Conservation (phyloP, 1,140 invertebrate genomes). For the Drosophila subpulchrella region DNA sequence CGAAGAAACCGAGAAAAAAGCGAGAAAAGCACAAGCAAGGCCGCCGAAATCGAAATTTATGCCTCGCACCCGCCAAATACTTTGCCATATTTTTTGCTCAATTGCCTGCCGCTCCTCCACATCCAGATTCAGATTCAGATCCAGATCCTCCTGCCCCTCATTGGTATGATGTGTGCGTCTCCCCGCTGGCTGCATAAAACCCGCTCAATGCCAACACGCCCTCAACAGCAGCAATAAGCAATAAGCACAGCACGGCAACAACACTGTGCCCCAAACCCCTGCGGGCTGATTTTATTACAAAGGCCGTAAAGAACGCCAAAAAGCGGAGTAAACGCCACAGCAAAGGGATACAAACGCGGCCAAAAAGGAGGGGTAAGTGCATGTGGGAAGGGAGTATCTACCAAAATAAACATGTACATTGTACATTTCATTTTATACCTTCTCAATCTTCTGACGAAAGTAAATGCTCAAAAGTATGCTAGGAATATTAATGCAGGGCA, state of each 20-base stretch:
- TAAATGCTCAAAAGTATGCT: slow-evolving; percentile 8
- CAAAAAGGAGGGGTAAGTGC: slow-evolving; percentile 56
- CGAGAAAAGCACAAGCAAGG: slow-evolving; percentile 12
- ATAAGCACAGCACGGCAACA: slow-evolving; percentile 19
- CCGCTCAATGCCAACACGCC: slow-evolving; percentile 77
- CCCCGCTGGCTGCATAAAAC: slow-evolving; percentile 79
- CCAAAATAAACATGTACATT: slow-evolving; percentile 31
- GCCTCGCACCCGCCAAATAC: slow-evolving; percentile 65
- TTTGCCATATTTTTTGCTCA: slow-evolving; percentile 79
- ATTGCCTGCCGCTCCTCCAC: slow-evolving; percentile 58
- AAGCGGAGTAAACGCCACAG: slow-evolving; percentile 51
- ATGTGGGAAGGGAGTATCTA: slow-evolving; percentile 32
- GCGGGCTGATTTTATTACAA: slow-evolving; percentile 78
- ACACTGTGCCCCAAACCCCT: slow-evolving; percentile 44
- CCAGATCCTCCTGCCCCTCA: slow-evolving; percentile 19
- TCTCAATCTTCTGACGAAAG: slow-evolving; percentile 1
- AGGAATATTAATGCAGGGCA: slow-evolving; percentile 5
- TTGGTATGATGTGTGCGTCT: slow-evolving; percentile 67
- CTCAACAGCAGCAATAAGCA: slow-evolving; percentile 45
- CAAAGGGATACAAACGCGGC: slow-evolving; percentile 59
- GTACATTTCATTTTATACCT: slow-evolving; percentile 10
- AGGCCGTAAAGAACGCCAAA: slow-evolving; percentile 66
- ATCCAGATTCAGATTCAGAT: not conserved
- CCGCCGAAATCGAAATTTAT: slow-evolving; percentile 61
- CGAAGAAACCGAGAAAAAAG: slow-evolving; percentile 12